A percentile compares a stretch with the other conserved stretches of the same genome.
These are phyloP conservation scores for Melinaea marsaeus DNA, from an alignment of 2,888 invertebrate species.

Conservation along the genomic window DNA sequence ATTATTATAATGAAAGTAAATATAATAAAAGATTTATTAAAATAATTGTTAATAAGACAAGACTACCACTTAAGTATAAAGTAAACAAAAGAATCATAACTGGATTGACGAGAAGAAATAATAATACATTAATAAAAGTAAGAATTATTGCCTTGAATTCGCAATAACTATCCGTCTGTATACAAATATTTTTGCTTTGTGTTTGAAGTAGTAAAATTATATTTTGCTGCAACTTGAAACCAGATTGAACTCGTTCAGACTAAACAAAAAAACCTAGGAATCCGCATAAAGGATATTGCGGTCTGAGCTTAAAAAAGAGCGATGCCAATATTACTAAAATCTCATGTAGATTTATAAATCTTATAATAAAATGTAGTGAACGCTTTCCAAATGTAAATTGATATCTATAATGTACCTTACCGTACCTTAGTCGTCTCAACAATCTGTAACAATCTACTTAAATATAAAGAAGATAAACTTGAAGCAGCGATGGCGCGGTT, in stretches of 20 bases:
- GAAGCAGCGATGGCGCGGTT: not conserved
- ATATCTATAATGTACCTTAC: not conserved
- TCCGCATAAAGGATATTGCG: conserved; percentile 8
- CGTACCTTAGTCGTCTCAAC: no score
- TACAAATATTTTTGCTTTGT: conserved; percentile 6
- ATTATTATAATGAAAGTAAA: no score
- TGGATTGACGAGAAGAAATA: not conserved
- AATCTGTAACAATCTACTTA: no score
- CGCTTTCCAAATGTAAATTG: not conserved
- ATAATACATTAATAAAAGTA: no score
- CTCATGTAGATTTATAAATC: conserved; percentile 5
- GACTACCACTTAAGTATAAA: no score
- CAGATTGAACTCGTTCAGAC: conserved; percentile 8
- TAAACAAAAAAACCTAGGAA: conserved; percentile 8
- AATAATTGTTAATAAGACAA: no score
- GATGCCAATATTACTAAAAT: conserved; percentile 8
- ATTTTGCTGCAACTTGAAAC: conserved; percentile 6
- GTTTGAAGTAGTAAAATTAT: conserved; percentile 6
- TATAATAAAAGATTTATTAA: no score
- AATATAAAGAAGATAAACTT: not conserved
- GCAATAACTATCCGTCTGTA: conserved; percentile 4
- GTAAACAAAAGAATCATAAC: not conserved
- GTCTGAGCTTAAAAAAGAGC: conserved; percentile 7
- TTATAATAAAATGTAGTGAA: not conserved
- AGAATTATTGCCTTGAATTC: not conserved